phyloP scores from a whole-genome alignment of 1,140 invertebrate species.

The Drosophila sulfurigaster region DNA sequence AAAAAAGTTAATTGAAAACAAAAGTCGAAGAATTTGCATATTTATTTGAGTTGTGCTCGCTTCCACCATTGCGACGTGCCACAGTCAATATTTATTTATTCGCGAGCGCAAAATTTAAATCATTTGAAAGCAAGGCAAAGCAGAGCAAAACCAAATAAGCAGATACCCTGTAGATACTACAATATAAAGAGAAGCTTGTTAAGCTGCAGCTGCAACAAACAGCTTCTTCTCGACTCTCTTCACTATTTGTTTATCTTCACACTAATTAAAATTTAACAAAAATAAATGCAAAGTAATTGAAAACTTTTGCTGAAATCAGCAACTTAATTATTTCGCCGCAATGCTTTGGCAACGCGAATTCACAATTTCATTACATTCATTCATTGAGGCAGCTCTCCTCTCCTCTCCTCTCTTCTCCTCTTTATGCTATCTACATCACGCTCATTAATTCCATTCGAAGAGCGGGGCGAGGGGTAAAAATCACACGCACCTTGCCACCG shows the following conservation, averaged over 20 bases:
- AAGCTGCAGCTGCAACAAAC: constrained; percentile 12
- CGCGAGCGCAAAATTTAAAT: constrained; percentile 71
- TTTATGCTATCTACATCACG: not conserved
- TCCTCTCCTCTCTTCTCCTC: not conserved
- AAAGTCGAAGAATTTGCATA: constrained; percentile 80
- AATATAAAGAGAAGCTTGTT: constrained; percentile 11
- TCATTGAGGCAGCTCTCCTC: constrained; percentile 5
- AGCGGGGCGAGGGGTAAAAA: constrained; percentile 1
- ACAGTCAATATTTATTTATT: constrained; percentile 81
- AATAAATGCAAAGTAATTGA: constrained; percentile 80
- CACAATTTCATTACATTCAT: constrained; percentile 63
- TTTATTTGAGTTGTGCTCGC: constrained; percentile 61
- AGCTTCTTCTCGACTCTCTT: not conserved
- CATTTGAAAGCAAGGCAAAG: constrained; percentile 60
- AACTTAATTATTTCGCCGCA: constrained; percentile 55
- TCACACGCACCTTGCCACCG: constrained; percentile 31
- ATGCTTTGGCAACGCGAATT: constrained; percentile 43
- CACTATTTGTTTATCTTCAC: constrained; percentile 20
- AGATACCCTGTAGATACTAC: constrained; percentile 1
- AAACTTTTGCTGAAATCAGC: constrained; percentile 71
- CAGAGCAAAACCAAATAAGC: constrained; percentile 9
- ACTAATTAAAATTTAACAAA: constrained; percentile 83
- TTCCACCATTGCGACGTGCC: constrained; percentile 48
- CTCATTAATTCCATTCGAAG: constrained; percentile 74
- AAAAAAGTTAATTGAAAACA: constrained; percentile 82